A percentile compares a stretch with the other conserved stretches of the same genome.
phyloP scores from a whole-genome alignment of 1,140 invertebrate genomes.

The Armadillidium nasatum region DNA sequence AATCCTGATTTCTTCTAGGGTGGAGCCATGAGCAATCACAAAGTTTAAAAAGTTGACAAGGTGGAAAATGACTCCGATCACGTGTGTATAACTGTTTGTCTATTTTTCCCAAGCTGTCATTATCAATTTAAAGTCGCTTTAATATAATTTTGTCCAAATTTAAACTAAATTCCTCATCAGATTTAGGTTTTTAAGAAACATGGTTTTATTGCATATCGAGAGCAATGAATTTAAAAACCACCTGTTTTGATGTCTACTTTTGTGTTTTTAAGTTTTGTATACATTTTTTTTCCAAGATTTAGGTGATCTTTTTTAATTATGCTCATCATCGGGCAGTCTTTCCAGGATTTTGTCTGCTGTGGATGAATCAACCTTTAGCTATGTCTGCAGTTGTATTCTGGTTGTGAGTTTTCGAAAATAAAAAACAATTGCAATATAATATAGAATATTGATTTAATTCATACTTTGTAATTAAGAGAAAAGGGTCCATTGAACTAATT shows the following conservation, averaged over 20 bases:
- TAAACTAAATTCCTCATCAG: constrained; percentile 24
- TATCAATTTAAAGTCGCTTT: constrained; percentile 21
- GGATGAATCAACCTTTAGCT: constrained; percentile 6
- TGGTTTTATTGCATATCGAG: not conserved
- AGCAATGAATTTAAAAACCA: constrained; percentile 16
- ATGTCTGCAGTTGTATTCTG: constrained; percentile 19
- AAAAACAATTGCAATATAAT: constrained; percentile 33
- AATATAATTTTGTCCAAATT: too few species aligned
- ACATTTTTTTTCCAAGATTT: constrained; percentile 7
- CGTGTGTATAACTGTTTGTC: constrained; percentile 45
- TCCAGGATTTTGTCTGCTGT: constrained; percentile 37
- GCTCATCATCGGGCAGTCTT: constrained; percentile 41
- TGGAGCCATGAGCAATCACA: constrained; percentile 45
- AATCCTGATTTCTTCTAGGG: constrained; percentile 44
- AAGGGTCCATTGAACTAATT: too few species aligned
- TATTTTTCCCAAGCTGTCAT: constrained; percentile 33
- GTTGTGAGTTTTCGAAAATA: constrained; percentile 42
- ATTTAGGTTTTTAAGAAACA: constrained; percentile 1
- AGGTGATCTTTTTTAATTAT: constrained; percentile 29
- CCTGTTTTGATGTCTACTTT: constrained; percentile 8
- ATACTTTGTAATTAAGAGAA: too few species aligned
- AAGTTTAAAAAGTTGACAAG: constrained; percentile 45
- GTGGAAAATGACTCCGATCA: constrained; percentile 44
- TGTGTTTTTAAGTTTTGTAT: constrained; percentile 20
- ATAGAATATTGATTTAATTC: too few species aligned